phyloP scores from a whole-genome alignment of 2,888 invertebrate genomes.

The Trypoxylon attenuatum region DNA sequence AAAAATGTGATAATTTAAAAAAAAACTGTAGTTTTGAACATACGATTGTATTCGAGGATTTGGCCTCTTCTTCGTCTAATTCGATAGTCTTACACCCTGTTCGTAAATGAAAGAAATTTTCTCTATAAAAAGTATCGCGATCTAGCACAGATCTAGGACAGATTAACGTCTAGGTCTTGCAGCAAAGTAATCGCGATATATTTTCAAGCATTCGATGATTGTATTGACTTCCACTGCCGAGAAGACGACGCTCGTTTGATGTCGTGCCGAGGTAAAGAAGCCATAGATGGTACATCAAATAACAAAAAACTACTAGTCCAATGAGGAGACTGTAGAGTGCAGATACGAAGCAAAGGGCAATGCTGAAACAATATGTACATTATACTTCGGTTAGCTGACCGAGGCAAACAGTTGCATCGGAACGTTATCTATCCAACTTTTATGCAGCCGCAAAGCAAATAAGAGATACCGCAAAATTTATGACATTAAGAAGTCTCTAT shows the following conservation, averaged over 20 bases:
- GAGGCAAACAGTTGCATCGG: no score
- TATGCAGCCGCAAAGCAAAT: slow-evolving; percentile 47
- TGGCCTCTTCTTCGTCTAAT: slow-evolving; percentile 20
- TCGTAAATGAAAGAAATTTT: slow-evolving; percentile 10
- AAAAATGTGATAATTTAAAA: slow-evolving; percentile 15
- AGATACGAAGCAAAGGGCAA: slow-evolving; percentile 75
- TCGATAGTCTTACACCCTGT: slow-evolving; percentile 19
- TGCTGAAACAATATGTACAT: slow-evolving; percentile 69
- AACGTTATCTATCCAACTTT: slow-evolving; percentile 52
- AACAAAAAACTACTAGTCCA: slow-evolving; percentile 68
- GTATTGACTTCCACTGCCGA: slow-evolving; percentile 48
- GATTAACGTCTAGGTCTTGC: slow-evolving; percentile 59
- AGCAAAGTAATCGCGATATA: slow-evolving; percentile 63
- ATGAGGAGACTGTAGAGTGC: slow-evolving; percentile 73
- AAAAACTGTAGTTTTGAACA: slow-evolving; percentile 16
- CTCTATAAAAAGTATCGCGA: slow-evolving; percentile 29
- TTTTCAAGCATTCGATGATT: slow-evolving; percentile 61
- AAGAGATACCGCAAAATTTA: slow-evolving; percentile 56
- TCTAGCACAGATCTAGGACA: slow-evolving; percentile 34
- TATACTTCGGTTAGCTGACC: slow-evolving; percentile 43
- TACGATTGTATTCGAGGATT: slow-evolving; percentile 13
- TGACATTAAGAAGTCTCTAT: slow-evolving; percentile 35
- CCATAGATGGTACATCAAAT: slow-evolving; percentile 73
- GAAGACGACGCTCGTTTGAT: slow-evolving; percentile 63
- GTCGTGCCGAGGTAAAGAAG: slow-evolving; percentile 68